Base-by-base conservation (phyloP, 2,797 vertebrate genomes). In the Taeniopygia guttata region DNA sequence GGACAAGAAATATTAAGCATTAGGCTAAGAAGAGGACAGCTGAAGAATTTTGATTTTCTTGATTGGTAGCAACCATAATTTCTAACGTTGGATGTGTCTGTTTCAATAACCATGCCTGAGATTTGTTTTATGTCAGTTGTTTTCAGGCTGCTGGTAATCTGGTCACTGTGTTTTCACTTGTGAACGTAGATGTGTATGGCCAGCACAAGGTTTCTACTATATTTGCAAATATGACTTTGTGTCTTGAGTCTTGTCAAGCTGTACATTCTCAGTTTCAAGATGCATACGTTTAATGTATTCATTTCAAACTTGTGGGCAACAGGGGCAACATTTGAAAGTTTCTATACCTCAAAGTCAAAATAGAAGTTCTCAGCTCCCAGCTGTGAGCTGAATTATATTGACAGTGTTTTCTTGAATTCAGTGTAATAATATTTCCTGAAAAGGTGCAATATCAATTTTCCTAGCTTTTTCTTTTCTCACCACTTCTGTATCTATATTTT, bases 101-200 rank as follows among this genome's bases (percentile, higher is more conserved):
- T 75, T 95, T 69, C 72, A 88, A 74, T 30, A 77, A 1, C 62
- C 23, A 2, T 11, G 6, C 36, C 67, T 81, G 36, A 78, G 34
- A 55, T 78, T 63, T 78, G 30, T 78, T 86, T n/a, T 4, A 1
- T n/a, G 36, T 36, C 0, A 1, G 0, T 78, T 86, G 34, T 60
- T 88, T 88, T 46, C 13, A 29, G 62, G 22, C 52, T 95, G 69
- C 17, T 62, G 29, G 23, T 64, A 84, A 43, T 51, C 25, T 66
- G 63, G 51, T 78, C 30, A 18, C 21, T 40, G 7, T 78, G 49
- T 78, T 81, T 69, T 34, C 59, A 10, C 23, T 36, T 93, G 12
- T 0, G 26, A 66, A 25, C 8, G 18, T n/a, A 40, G 70, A 46
- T 2, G 23, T 13, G 13, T 54, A 16, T 0, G 1, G 20, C 34